Percentiles rank a stretch among this genome's conserved stretches.
Conservation (phyloP, 1,140 invertebrate species). For the Augochlora pura region DNA sequence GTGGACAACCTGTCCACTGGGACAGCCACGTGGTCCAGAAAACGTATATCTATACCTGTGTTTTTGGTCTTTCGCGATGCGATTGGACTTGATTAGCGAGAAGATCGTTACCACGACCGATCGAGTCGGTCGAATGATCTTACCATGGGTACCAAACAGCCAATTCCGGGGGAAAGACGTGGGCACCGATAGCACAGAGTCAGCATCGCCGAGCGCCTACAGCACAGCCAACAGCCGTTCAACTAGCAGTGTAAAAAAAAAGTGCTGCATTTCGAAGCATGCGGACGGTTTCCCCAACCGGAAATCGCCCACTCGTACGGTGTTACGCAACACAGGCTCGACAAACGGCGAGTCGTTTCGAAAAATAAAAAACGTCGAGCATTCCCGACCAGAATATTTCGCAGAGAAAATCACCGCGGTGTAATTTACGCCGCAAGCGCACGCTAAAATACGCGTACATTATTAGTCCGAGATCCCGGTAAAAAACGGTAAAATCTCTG, state of each 20-base stretch:
- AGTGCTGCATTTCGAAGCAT: neutral
- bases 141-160: neutral
- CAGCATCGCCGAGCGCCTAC: neutral
- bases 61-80: too few relatives aligned
- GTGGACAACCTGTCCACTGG: too few relatives aligned
- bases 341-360: neutral
- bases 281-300: neutral
- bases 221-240: neutral
- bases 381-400: too few relatives aligned
- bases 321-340: neutral
- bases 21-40: too few relatives aligned
- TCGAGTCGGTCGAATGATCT: neutral
- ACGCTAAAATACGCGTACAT: too few relatives aligned
- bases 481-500: too few relatives aligned
- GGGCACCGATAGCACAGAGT: neutral
- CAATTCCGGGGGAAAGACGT: neutral
- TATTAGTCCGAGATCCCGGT: too few relatives aligned
- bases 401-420: too few relatives aligned
- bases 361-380: neutral
- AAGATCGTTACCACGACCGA: too few relatives aligned
- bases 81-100: too few relatives aligned
- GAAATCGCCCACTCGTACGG: neutral
- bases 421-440: too few relatives aligned
- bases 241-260: slow-evolving; percentile 2
- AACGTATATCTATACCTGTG: too few relatives aligned